phyloP scores from a whole-genome alignment of 1,140 invertebrate species.

The Caenorhabditis brenneri region DNA sequence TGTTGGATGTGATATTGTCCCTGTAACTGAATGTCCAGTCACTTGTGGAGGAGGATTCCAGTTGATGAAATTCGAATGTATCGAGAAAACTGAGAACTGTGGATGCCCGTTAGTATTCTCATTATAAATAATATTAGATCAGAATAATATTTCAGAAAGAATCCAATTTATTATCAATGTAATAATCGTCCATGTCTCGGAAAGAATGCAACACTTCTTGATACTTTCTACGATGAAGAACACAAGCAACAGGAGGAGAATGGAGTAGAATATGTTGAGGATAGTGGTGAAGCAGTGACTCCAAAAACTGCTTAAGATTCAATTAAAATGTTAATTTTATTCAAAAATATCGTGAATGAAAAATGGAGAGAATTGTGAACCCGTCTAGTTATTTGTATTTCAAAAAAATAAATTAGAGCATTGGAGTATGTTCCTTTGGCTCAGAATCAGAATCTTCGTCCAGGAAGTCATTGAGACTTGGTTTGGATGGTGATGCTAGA shows the following conservation, averaged over 20 bases:
- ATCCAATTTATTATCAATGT: constrained; percentile 17
- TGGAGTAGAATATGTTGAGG: constrained; percentile 16
- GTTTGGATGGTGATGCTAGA: constrained; percentile 44
- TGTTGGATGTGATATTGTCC: constrained; percentile 14
- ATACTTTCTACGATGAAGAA: constrained; percentile 2
- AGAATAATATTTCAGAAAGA: neutral
- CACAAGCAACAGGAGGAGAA: neutral
- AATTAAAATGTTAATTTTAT: neutral
- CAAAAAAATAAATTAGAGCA: neutral
- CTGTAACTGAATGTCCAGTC: neutral
- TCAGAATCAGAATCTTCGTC: neutral
- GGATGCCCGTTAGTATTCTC: neutral
- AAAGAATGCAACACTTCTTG: constrained; percentile 18
- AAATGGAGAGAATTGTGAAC: neutral
- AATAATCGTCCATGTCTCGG: constrained; percentile 27
- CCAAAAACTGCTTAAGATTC: neutral
- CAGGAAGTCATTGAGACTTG: constrained; percentile 2
- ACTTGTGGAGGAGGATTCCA: constrained; percentile 19
- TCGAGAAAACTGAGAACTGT: neutral
- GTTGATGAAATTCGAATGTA: neutral
- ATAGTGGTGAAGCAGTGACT: neutral
- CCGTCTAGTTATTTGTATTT: neutral
- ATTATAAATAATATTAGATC: neutral
- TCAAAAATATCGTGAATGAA: neutral
- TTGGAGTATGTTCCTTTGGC: constrained; percentile 19